Evolutionary conservation across 1,140 invertebrate species (phyloP), one percentile per base, ranked within the genome.

Genomic region (Vollenhovia emeryi): DNA sequence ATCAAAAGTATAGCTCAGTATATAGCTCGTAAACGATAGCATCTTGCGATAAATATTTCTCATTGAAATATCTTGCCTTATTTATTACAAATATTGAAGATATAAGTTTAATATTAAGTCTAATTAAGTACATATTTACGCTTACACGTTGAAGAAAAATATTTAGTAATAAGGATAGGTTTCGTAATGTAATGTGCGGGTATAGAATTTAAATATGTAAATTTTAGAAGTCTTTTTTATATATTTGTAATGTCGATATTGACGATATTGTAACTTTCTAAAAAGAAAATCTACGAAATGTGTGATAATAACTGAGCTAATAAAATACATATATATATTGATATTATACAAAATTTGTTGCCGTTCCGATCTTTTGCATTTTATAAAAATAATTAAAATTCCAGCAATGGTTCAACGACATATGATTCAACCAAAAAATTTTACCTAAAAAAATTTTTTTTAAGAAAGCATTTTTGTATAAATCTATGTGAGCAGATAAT

Each of bases 31-130:
- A 74, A 48, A 45, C 24, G 0, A 60, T 48, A 55, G 21, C 2
- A 5, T 24, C 21, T 18, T 45, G 43, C 18, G 52, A 52, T 18
- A 73, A 33, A 55, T 36, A 60, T 79, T 82, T 43, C 57, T 55
- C 21, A 57, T 27, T 21, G 2, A 9, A 57, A 64, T 66, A 24
- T 87, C 87, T 88, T 87, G 86, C 80, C 86, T 78, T 15, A 71
- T 59, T 30, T 55, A 59, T 66, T 50, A 52, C 9, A 85, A n/a
- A 48, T 50, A 59, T 43, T 73, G 4, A 66, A 48, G 21, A 59
- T 18, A 27, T 66, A 30, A 30, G 40, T 59, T 57, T 66, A 84
- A 68, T 45, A 59, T 27, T 59, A 3, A 50, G 9, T 50, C 6
- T 27, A 43, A 60, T 45, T 27, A 55, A n/a, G 45, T 59, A 50